phyloP scores from a whole-genome alignment of 2,888 invertebrate species.

The Helicoverpa assulta region DNA sequence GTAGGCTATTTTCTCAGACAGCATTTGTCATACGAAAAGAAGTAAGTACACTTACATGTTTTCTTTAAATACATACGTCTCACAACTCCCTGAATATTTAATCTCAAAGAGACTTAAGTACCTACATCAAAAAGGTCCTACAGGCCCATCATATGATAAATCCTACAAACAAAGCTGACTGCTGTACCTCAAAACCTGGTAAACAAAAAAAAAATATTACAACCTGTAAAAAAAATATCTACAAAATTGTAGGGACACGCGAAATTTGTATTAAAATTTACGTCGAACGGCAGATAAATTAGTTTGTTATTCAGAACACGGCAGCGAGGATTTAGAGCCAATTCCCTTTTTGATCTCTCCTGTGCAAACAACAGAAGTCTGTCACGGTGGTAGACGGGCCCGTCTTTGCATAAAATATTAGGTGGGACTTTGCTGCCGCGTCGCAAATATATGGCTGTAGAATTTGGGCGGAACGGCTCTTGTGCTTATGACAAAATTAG shows the following conservation, averaged over 20 bases:
- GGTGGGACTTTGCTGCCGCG: constrained; percentile 54
- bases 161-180: constrained; percentile 16
- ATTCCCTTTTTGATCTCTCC: constrained; percentile 88
- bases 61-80: constrained; percentile 6
- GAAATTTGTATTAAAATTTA: constrained; percentile 77
- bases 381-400: constrained; percentile 77
- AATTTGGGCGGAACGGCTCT: constrained; percentile 18
- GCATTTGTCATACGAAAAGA: constrained; percentile 6
- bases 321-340: constrained; percentile 83
- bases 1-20: not conserved
- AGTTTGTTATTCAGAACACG: constrained; percentile 86
- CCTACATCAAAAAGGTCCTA: constrained; percentile 22
- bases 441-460: constrained; percentile 21
- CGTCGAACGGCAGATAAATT: constrained; percentile 78
- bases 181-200: constrained; percentile 8
- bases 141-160: constrained; percentile 23
- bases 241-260: constrained; percentile 36
- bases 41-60: constrained; percentile 8
- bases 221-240: constrained; percentile 29
- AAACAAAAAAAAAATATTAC: constrained; percentile 17
- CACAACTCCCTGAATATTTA: constrained; percentile 33
- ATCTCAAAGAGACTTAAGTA: constrained; percentile 27
- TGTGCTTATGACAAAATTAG: not conserved
- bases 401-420: constrained; percentile 88
- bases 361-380: constrained; percentile 84